Evolutionary conservation across 2,113 vertebrate species (phyloP).

Genomic region (Regulus satrapa): DNA sequence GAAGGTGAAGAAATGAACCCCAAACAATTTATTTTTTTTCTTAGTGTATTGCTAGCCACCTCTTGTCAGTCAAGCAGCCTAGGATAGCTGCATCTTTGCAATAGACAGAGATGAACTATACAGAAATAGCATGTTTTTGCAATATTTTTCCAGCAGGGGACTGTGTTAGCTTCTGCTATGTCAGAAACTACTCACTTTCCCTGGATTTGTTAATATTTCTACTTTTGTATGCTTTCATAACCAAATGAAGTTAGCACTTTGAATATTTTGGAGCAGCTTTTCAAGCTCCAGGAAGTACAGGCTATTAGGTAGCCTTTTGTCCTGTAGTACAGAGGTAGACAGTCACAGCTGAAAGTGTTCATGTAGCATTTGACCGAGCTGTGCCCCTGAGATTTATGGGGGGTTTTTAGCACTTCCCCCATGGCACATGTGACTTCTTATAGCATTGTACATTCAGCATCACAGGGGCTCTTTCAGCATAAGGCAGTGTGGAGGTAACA

Average conservation of each 20-base stretch:
- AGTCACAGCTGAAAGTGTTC: not conserved
- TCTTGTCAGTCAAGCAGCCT: not conserved
- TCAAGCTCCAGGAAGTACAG: not conserved
- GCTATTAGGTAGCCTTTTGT: not conserved
- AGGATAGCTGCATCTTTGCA: not conserved
- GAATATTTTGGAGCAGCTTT: not conserved
- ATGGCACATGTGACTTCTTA: fast-evolving
- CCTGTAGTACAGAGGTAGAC: not conserved
- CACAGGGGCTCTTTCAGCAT: not conserved
- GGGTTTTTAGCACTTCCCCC: not conserved
- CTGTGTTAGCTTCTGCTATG: conserved; percentile 28
- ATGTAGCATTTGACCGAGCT: not conserved
- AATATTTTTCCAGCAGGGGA: conserved; percentile 41
- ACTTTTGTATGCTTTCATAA: not conserved
- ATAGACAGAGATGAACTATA: not conserved
- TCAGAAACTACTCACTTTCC: not conserved
- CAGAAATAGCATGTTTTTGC: not conserved
- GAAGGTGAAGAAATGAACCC: too few species aligned
- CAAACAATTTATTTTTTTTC: not conserved
- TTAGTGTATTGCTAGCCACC: not conserved
- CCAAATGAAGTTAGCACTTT: not conserved
- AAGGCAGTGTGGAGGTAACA: not conserved
- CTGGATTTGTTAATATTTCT: not conserved
- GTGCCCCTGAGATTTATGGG: not conserved
- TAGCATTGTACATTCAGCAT: fast-evolving